Percentiles rank a stretch among this genome's conserved stretches.
phyloP scores from a whole-genome alignment of 2,888 invertebrate species.

The Ophion obscuratus region DNA sequence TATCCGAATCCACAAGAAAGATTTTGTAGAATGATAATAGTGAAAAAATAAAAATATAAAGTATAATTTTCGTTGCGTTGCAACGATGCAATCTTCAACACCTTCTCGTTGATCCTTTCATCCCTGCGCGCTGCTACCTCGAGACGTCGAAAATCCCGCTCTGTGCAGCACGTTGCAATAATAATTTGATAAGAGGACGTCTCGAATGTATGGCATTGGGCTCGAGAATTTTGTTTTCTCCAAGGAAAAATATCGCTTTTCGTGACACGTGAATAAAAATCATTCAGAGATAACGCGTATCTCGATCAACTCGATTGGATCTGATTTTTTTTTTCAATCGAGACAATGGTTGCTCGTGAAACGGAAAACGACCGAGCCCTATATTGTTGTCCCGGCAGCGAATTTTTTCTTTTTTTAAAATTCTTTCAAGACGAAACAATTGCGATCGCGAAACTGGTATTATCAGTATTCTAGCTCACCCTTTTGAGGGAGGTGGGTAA shows the following conservation, averaged over 20 bases:
- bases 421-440: neutral
- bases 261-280: slow-evolving; percentile 6
- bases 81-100: too few relatives aligned
- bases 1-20: too few relatives aligned
- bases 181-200: neutral
- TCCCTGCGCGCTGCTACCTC: too few relatives aligned
- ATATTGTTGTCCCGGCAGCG: neutral
- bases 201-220: neutral
- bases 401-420: neutral
- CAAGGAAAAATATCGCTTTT: neutral
- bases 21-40: too few relatives aligned
- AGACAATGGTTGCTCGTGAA: neutral
- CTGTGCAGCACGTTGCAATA: neutral
- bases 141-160: too few relatives aligned
- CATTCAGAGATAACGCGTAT: neutral
- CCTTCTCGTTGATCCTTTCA: too few relatives aligned
- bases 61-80: too few relatives aligned
- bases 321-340: neutral
- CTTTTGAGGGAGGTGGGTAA: slow-evolving; percentile 82
- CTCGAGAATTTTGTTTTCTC: neutral
- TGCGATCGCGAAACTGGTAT: neutral
- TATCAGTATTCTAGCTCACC: slow-evolving; percentile 24
- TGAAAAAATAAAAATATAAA: too few relatives aligned
- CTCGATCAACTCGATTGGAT: neutral
- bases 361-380: neutral